Base-by-base conservation (phyloP, 2,113 vertebrate genomes). In the Colossoma macropomum region DNA sequence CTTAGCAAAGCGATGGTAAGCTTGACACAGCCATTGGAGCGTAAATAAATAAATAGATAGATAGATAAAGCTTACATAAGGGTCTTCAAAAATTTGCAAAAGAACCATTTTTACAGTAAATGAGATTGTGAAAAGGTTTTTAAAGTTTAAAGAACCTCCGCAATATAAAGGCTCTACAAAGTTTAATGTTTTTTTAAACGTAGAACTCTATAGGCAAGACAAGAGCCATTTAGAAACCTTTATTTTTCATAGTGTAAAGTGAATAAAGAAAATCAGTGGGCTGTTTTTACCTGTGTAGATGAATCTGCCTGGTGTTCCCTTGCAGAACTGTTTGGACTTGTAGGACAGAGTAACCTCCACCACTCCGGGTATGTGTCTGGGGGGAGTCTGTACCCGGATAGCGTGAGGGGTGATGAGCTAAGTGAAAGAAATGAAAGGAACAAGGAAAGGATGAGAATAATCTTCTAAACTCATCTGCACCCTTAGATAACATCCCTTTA, bases 251-350 rank as follows among this genome's bases (percentile, higher is more conserved):
- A 91, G 30, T 74, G 19, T 50, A 45, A 23, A 38, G 50, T 52
- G 8, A 52, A 17, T 52, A 52, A 52, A 15, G 13, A 19, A 45
- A 45, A 17, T 16, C 4, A 12, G 8, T 50, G 8, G 45, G 8
- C 13, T 17, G 21, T 71, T 54, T 54, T 86, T 96, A 99, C 98
- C 98, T 95, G 98, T 99, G 91, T 99, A 99, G 93, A 99, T 99
- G 95, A 99, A 99, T 92, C 98, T 95, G 87, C 98, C 98, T 60
- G 98, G 98, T n/a, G 98, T 99, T 89, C 98, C 98, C 94, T 99
- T 99, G 93, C 98, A 99, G 93, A 99, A 99, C 92, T 99, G 98
- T 93, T 99, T 99, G 54, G 97, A 99, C 89, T 99, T 99, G 95
- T 99, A 99, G 93, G 98, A 99, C 94, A 99, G 92, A 89, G 97